Conservation (phyloP, 2,888 invertebrate genomes). For the Orchesellides sinensis region DNA sequence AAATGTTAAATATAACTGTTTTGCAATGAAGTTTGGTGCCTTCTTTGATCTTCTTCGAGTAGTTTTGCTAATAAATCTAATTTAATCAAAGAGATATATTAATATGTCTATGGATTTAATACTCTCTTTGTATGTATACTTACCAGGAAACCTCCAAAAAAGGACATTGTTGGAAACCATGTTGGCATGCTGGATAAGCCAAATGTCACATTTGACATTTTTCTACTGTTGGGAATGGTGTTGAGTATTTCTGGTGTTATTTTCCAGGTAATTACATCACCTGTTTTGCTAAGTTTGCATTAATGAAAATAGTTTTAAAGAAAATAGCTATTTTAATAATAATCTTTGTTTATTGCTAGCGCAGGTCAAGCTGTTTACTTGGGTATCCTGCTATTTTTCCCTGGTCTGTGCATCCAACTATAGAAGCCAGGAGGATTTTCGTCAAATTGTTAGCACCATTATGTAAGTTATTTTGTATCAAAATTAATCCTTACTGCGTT, state of each 20-base stretch:
- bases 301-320: neutral
- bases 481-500: neutral
- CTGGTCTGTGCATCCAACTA: conserved; percentile 29
- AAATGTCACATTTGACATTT: conserved; percentile 17
- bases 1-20: neutral
- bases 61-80: no score
- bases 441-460: conserved; percentile 42
- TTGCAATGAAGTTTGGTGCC: neutral
- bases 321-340: neutral
- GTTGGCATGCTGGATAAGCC: conserved; percentile 20
- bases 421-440: conserved; percentile 30
- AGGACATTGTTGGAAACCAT: conserved; percentile 10
- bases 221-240: conserved; percentile 32
- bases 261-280: conserved; percentile 32
- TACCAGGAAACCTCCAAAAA: neutral
- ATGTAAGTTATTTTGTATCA: conserved; percentile 31
- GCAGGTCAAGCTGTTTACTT: conserved; percentile 35
- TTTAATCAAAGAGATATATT: no score
- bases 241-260: conserved; percentile 31
- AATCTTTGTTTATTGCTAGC: neutral
- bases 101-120: neutral
- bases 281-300: neutral
- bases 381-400: conserved; percentile 24
- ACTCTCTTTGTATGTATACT: neutral
- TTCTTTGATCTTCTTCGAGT: no score